These are phyloP conservation scores for Adoxophyes honmai DNA, from an alignment of 1,140 invertebrate genomes.

Conservation along the genomic window DNA sequence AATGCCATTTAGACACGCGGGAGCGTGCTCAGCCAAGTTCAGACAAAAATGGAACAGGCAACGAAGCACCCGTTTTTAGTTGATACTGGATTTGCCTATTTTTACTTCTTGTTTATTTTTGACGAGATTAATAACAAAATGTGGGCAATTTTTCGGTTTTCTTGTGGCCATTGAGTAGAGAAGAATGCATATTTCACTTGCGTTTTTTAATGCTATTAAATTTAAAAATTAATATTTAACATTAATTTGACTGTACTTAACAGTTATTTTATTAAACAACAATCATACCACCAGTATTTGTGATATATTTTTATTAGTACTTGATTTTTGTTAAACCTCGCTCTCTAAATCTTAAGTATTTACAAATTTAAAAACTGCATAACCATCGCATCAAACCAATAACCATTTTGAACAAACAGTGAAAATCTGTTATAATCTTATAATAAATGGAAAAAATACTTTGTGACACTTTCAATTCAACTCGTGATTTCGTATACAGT, in stretches of 20 bases:
- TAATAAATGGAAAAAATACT: not conserved
- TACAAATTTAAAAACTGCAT: not conserved
- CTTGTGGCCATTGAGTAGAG: too few relatives aligned
- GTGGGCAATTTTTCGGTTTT: too few relatives aligned
- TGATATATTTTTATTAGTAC: conserved; percentile 64
- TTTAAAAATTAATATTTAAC: too few relatives aligned
- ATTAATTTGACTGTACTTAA: conserved; percentile 51
- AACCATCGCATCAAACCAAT: not conserved
- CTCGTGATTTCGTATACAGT: not conserved
- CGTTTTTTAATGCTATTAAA: too few relatives aligned
- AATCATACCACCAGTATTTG: conserved; percentile 57
- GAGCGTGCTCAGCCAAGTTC: too few relatives aligned
- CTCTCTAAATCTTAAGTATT: conserved; percentile 54
- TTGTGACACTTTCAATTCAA: conserved; percentile 1
- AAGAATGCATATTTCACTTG: too few relatives aligned
- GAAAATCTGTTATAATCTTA: conserved; percentile 18
- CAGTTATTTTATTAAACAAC: not conserved
- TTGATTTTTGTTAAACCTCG: conserved; percentile 43
- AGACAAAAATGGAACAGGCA: too few relatives aligned
- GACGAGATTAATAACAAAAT: too few relatives aligned
- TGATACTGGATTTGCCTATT: too few relatives aligned
- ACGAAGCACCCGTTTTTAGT: too few relatives aligned
- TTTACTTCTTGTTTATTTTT: too few relatives aligned
- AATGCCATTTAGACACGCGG: too few relatives aligned
- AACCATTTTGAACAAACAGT: conserved; percentile 10